Conservation (phyloP, 2,113 vertebrate genomes). For the Catharus fuscescens region DNA sequence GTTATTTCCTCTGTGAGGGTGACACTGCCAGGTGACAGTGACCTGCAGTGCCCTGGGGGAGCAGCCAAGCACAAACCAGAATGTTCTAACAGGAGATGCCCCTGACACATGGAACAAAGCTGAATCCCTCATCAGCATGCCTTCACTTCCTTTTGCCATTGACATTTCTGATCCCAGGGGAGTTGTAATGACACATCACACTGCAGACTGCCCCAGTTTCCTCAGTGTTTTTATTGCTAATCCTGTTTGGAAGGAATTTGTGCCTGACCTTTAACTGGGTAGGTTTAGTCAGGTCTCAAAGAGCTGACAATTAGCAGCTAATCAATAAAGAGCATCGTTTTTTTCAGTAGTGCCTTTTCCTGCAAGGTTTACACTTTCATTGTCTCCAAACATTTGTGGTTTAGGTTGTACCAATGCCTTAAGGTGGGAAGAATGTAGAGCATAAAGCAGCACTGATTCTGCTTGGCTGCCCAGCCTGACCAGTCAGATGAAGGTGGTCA, state of each 20-base stretch:
- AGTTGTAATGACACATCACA: background rate
- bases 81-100: background rate
- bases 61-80: background rate
- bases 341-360: background rate
- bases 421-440: background rate
- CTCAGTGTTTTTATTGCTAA: slow-evolving; percentile 37
- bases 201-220: background rate
- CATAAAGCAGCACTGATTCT: background rate
- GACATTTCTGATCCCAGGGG: slow-evolving; percentile 23
- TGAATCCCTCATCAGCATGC: background rate
- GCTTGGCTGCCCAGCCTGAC: background rate
- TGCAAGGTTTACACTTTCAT: background rate
- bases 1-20: background rate
- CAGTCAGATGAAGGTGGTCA: background rate
- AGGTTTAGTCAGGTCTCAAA: background rate
- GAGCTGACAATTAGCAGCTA: slow-evolving; percentile 25
- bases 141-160: background rate
- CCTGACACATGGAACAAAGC: background rate
- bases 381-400: background rate
- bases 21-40: background rate
- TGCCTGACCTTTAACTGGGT: slow-evolving; percentile 16
- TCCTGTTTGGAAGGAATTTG: background rate
- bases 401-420: background rate
- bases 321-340: background rate
- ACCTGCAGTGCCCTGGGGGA: background rate